A percentile compares a stretch with the other conserved stretches of the same genome.
These are phyloP conservation scores for Pyrrhosoma nymphula DNA, from an alignment of 2,888 invertebrate genomes.

Conservation along the genomic window DNA sequence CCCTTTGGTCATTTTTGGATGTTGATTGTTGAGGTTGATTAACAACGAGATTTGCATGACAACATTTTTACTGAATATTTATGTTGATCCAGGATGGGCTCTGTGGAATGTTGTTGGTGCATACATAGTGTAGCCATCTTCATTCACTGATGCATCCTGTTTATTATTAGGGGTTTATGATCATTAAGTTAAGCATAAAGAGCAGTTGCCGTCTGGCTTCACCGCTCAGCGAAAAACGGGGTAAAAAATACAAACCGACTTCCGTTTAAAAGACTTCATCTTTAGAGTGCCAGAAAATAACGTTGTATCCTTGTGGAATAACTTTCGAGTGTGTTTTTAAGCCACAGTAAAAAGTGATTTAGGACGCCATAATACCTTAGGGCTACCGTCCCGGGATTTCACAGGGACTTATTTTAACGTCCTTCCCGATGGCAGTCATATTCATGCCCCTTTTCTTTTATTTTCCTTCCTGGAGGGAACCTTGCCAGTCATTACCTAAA, in stretches of 20 bases:
- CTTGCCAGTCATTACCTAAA: slow-evolving; percentile 3
- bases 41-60: neutral
- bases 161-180: neutral
- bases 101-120: neutral
- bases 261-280: neutral
- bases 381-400: slow-evolving; percentile 6
- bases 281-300: neutral
- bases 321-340: neutral
- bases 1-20: neutral
- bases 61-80: neutral
- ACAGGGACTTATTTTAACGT: slow-evolving; percentile 27
- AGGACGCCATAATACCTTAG: neutral
- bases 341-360: slow-evolving; percentile 55
- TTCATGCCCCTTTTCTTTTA: slow-evolving; percentile 5
- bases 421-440: slow-evolving; percentile 1
- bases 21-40: neutral
- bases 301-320: neutral
- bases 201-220: neutral
- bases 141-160: neutral
- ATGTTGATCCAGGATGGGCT: neutral
- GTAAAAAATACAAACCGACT: slow-evolving; percentile 17
- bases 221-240: neutral
- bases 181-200: neutral
- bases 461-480: neutral
- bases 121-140: neutral